phyloP scores from a whole-genome alignment of 2,113 vertebrate species.

The Propithecus coquereli region DNA sequence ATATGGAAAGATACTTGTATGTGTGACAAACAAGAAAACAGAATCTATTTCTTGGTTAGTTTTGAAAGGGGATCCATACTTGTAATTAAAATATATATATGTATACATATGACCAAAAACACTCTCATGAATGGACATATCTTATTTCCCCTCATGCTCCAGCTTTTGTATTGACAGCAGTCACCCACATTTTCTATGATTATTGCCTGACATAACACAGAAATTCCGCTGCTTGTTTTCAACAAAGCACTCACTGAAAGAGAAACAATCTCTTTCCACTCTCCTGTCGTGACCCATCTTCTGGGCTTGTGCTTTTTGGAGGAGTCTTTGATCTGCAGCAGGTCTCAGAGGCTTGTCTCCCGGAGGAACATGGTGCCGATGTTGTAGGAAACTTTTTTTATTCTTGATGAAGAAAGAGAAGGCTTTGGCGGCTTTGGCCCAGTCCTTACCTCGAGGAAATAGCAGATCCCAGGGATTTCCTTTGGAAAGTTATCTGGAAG shows the following conservation, averaged over 20 bases:
- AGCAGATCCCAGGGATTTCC: conserved; percentile 97
- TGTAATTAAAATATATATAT: conserved; percentile 62
- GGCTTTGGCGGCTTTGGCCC: conserved; percentile 89
- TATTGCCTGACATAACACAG: conserved; percentile 85
- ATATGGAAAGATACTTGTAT: conserved; percentile 72
- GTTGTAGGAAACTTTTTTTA: conserved; percentile 97
- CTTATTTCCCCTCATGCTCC: conserved; percentile 10
- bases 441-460: conserved; percentile 95
- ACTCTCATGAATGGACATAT: conserved; percentile 61
- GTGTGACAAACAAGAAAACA: conserved; percentile 74
- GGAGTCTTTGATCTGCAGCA: conserved; percentile 81
- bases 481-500: conserved; percentile 99
- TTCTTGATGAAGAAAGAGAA: conserved; percentile 90
- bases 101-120: conserved; percentile 54
- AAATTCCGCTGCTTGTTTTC: conserved; percentile 76
- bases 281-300: conserved; percentile 76
- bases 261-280: conserved; percentile 74
- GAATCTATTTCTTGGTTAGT: conserved; percentile 46
- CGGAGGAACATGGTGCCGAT: conserved; percentile 99
- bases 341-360: conserved; percentile 96
- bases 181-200: conserved; percentile 79
- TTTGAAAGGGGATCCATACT: conserved; percentile 64
- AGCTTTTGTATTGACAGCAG: conserved; percentile 54
- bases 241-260: conserved; percentile 76
- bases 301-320: conserved; percentile 86